phyloP scores from a whole-genome alignment of 1,140 invertebrate genomes.

The Drosophila hydei region DNA sequence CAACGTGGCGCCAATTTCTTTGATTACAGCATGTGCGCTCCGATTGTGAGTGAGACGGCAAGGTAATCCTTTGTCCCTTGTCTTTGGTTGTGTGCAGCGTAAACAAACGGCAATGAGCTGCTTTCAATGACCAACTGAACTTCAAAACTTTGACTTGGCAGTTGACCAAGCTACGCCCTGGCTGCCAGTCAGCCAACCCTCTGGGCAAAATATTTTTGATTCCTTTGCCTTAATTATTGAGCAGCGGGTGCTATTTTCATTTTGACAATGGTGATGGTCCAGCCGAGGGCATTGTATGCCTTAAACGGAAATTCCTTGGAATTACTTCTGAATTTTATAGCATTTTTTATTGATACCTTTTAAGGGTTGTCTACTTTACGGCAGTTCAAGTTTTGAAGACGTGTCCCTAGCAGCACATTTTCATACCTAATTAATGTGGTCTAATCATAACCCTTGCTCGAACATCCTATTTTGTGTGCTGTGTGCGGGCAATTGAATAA shows the following conservation, averaged over 20 bases:
- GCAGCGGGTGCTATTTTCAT: slow-evolving; percentile 30
- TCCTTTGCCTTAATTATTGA: slow-evolving; percentile 67
- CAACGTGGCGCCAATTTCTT: slow-evolving; percentile 80
- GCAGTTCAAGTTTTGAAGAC: not conserved
- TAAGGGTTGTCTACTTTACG: not conserved
- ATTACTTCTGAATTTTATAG: not conserved
- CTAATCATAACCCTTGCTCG: slow-evolving; percentile 6
- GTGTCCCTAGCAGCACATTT: not conserved
- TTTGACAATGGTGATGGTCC: not conserved
- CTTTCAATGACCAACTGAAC: slow-evolving; percentile 79
- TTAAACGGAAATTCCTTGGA: not conserved
- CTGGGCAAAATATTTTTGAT: slow-evolving; percentile 37
- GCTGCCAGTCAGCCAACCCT: slow-evolving; percentile 33
- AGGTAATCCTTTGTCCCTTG: slow-evolving; percentile 67
- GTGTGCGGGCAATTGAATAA: slow-evolving; percentile 12
- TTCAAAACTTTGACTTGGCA: slow-evolving; percentile 74
- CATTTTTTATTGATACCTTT: not conserved
- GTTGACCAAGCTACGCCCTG: slow-evolving; percentile 26
- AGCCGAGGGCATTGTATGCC: not conserved
- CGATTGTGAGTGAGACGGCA: slow-evolving; percentile 26
- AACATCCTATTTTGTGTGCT: slow-evolving; percentile 15
- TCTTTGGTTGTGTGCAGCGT: slow-evolving; percentile 51
- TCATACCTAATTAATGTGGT: not conserved
- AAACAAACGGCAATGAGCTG: slow-evolving; percentile 58
- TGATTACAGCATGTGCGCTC: slow-evolving; percentile 72